phyloP scores from a whole-genome alignment of 2,113 vertebrate genomes.

The Labeo rohita region DNA sequence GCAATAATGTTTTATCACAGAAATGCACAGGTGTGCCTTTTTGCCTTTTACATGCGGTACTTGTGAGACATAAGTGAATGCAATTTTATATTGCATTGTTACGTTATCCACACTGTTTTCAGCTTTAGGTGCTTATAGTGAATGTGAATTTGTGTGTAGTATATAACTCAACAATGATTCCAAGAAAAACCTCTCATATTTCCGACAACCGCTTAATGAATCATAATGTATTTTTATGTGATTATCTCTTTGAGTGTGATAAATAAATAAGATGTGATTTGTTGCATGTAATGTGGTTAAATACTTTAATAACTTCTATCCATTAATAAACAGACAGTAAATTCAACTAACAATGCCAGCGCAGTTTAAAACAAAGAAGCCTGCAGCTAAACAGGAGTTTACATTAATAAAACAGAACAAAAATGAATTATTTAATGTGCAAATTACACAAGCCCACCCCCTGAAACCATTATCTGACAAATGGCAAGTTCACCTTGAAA shows the following conservation, averaged over 20 bases:
- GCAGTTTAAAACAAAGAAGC: not conserved
- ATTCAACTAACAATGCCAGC: not conserved
- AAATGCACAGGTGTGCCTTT: slow-evolving; percentile 3
- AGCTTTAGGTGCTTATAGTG: not conserved
- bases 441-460: slow-evolving; percentile 4
- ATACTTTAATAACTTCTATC: not conserved
- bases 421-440: not conserved
- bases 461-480: slow-evolving; percentile 1
- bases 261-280: slow-evolving; percentile 1
- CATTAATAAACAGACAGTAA: not conserved
- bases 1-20: not conserved
- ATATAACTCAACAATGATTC: not conserved
- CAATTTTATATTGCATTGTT: not conserved
- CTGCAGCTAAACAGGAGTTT: slow-evolving; percentile 6
- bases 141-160: not conserved
- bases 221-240: not conserved
- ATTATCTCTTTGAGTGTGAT: not conserved
- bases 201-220: not conserved
- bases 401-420: not conserved
- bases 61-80: not conserved
- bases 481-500: slow-evolving; percentile 12
- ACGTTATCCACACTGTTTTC: not conserved
- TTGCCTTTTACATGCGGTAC: not conserved
- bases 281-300: not conserved
- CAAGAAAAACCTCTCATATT: not conserved